Evolutionary conservation across 2,797 vertebrate genomes (phyloP), one percentile per base, ranked within the genome.

Genomic region (Siniperca undulata): DNA sequence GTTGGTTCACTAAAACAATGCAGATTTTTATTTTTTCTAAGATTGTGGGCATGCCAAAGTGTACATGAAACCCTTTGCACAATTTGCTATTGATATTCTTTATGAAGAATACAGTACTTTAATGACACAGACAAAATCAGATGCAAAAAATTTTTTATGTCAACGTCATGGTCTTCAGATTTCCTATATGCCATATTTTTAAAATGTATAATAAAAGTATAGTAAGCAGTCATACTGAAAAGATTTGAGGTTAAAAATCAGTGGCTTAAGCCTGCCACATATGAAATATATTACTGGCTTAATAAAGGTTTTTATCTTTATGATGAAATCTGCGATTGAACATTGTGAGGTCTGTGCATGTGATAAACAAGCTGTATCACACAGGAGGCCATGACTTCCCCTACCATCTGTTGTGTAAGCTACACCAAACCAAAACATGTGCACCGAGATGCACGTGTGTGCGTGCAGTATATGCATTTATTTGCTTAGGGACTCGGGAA

Each of bases 401-500:
- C 22, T 16, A 36, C 44, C 78, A 70, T 83, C 75, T 82, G 83
- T 61, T 90, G 52, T 73, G 66, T 53, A 77, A 86, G 74, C 44
- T 12, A 9, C 17, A 76, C 34, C 8, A 14, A 74, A 69, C 48
- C 20, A 61, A 78, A 67, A 70, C 30, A 10, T 75, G 64, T n/a
- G n/a, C 17, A 7, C 44, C n/a, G 44, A n/a, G 34, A 40, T 76
- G 13, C 3, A 3, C 11, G 2, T 7, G 34, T 50, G 44, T 50
- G 17, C 48, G 11, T 42, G 12, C 12, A n/a, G 4, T n/a, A 53
- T 0, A 5, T 55, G 16, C 34, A 67, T 71, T 65, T 42, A 61
- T 78, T 77, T 73, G 58, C 20, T 24, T 12, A 10, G 20, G 17
- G 36, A 10, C n/a, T 64, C 7, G 52, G n/a, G 11, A 44, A 56